phyloP scores from a whole-genome alignment of 2,113 vertebrate genomes.

The Orientallactaga bullata region DNA sequence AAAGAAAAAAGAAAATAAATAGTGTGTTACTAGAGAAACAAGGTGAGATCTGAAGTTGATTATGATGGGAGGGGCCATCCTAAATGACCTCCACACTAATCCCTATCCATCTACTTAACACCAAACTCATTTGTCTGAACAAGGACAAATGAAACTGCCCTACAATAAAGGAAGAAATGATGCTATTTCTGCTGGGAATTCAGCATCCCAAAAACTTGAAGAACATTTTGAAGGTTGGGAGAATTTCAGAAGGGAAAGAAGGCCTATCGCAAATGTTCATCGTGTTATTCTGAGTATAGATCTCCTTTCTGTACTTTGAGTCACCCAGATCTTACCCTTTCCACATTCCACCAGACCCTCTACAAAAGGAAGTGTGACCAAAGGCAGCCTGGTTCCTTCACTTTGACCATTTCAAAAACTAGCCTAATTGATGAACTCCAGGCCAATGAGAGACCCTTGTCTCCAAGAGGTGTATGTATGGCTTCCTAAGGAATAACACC shows the following conservation, averaged over 20 bases:
- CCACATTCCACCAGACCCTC: fast-evolving
- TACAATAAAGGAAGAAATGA: background rate
- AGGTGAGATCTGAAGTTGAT: background rate
- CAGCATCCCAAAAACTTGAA: background rate
- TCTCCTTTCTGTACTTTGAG: background rate
- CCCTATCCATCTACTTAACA: background rate
- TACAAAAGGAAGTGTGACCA: background rate
- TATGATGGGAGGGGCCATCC: background rate
- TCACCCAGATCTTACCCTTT: background rate
- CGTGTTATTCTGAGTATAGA: background rate
- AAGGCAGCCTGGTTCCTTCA: background rate
- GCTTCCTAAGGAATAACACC: no score
- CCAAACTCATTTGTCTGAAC: background rate
- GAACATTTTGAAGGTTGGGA: background rate
- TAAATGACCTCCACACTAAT: background rate
- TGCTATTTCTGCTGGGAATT: background rate
- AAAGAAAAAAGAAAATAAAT: no score
- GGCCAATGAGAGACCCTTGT: no score
- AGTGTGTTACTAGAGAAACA: no score
- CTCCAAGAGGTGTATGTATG: no score
- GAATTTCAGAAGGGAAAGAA: background rate
- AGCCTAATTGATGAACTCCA: background rate
- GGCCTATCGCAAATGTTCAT: background rate
- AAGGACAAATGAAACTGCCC: background rate
- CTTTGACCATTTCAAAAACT: background rate